Evolutionary conservation across 1,140 invertebrate genomes (phyloP), one percentile per base, ranked within the genome.

Genomic region (Drosophila athabasca): DNA sequence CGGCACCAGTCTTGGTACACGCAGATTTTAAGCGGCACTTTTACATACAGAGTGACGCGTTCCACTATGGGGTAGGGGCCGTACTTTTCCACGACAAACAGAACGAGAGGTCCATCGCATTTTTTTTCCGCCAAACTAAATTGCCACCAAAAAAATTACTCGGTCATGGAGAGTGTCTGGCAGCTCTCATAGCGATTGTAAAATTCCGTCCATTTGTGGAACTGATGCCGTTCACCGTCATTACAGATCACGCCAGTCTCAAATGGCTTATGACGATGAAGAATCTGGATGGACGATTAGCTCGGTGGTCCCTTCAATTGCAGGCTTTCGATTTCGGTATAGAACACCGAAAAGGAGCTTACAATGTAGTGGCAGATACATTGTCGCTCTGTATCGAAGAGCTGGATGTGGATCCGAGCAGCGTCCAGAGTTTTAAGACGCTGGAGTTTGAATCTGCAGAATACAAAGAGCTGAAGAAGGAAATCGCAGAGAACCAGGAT

Each of bases 361-460:
- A 66, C 0, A 66, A 59, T 11, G 15, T 58, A 2, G 48, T 51
- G 24, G 62, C 55, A 9, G 46, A 60, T 19, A 51, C 26, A 2
- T 6, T 51, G 9, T 66, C 39, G 0, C 26, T 13, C 8, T 22
- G 8, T 7, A 19, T 48, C 3, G 22, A 49, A 29, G 2, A n/a
- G 2, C 3, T 64, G 3, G 19, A 45, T 13, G 8, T 24, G 5
- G 8, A 26, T n/a, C 15, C 45, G 3, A 48, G 45, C 2, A 24
- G 45, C 26, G 5, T 43, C 15, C 22, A 49, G 44, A 15, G 15
- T 9, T 64, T 13, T 2, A 9, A 9, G 11, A 15, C 17, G 9
- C 11, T 29, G 3, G 11, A 22, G 24, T 24, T 24, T 24, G 4
- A 24, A 24, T 24, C 24, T 24, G 5, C 4, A 0, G 24, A 24